Evolutionary conservation across 2,113 vertebrate genomes (phyloP).

Genomic region (Ranitomeya variabilis): DNA sequence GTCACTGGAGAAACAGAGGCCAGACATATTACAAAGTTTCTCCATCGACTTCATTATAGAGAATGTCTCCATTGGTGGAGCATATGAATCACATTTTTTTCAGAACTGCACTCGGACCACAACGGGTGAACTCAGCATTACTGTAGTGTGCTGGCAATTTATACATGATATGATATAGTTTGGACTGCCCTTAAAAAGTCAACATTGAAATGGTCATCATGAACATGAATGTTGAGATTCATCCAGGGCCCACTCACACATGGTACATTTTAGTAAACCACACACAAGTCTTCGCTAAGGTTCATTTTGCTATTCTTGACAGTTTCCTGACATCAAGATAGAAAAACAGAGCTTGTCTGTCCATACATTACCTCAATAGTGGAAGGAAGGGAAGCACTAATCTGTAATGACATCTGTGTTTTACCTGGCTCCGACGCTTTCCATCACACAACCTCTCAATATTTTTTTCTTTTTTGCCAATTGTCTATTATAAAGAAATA

Average conservation of each 20-base stretch:
- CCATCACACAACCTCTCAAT: background rate
- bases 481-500: slow-evolving; percentile 4
- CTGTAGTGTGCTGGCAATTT: too few relatives aligned
- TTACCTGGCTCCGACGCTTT: slow-evolving; percentile 36
- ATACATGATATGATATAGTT: background rate
- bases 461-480: slow-evolving; percentile 15
- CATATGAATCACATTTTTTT: too few relatives aligned
- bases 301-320: background rate
- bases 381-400: slow-evolving; percentile 29
- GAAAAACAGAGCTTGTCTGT: slow-evolving; percentile 6
- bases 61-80: too few relatives aligned
- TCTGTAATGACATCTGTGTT: slow-evolving; percentile 36
- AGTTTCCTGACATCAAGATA: slow-evolving; percentile 26
- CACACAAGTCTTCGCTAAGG: background rate
- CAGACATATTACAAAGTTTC: too few relatives aligned
- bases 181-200: background rate
- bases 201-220: background rate
- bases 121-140: too few relatives aligned
- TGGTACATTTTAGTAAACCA: too few relatives aligned
- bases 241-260: background rate
- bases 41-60: too few relatives aligned
- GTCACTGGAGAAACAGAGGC: too few relatives aligned
- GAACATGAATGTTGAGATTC: background rate
- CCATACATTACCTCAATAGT: background rate
- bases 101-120: too few relatives aligned